Evolutionary conservation across 1,140 invertebrate species (phyloP).

Genomic region (Neodiprion lecontei): DNA sequence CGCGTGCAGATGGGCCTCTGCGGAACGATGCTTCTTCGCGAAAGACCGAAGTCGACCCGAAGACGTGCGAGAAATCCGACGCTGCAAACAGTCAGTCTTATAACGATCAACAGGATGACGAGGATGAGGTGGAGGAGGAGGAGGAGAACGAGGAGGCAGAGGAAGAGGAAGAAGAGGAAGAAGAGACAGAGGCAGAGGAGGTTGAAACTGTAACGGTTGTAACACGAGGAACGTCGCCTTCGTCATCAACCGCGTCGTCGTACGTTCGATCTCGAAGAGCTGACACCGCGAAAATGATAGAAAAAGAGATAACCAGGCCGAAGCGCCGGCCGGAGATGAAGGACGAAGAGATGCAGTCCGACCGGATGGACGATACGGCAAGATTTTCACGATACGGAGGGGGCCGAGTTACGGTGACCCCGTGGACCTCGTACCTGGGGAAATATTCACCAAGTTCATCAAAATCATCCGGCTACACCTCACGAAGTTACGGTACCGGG

Average conservation of each 20-base stretch:
- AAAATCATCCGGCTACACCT: constrained; percentile 31
- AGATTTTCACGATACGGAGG: constrained; percentile 66
- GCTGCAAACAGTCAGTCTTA: neutral
- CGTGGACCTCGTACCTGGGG: constrained; percentile 74
- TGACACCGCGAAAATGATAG: constrained; percentile 73
- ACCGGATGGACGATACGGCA: constrained; percentile 69
- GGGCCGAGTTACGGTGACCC: constrained; percentile 58
- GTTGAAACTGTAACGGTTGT: constrained; percentile 68
- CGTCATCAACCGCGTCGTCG: constrained; percentile 69
- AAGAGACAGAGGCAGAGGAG: constrained; percentile 41
- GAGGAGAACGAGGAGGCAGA: constrained; percentile 18
- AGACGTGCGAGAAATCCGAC: constrained; percentile 14
- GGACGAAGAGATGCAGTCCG: constrained; percentile 74
- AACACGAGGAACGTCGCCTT: constrained; percentile 79
- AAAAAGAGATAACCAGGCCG: constrained; percentile 69
- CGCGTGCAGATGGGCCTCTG: neutral
- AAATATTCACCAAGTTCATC: constrained; percentile 42
- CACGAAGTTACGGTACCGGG: constrained; percentile 38
- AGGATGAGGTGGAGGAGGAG: constrained; percentile 4
- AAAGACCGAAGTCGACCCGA: neutral
- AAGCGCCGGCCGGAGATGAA: constrained; percentile 63
- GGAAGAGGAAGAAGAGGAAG: constrained; percentile 20
- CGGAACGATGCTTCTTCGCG: constrained; percentile 16
- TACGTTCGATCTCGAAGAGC: constrained; percentile 70
- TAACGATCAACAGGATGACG: constrained; percentile 9